Evolutionary conservation across 92 coral and sea anemone genomes (phyloP), one percentile per base, ranked within the genome.

Genomic region (Heliopora coerulea): DNA sequence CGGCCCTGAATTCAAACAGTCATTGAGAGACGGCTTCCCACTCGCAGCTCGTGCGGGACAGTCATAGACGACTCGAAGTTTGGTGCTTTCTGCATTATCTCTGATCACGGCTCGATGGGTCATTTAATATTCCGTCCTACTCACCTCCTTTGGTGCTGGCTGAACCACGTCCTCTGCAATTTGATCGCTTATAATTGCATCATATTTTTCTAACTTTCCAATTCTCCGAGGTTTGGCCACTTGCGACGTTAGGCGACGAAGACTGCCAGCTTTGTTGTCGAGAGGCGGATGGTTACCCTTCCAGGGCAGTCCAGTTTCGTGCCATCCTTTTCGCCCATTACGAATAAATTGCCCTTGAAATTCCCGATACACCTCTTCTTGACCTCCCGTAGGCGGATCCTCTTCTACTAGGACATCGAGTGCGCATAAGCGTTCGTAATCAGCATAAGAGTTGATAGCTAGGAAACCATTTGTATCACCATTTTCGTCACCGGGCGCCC

Each of bases 271-370:
- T 19, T 31, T 13, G 29, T 69, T 69, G 61, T 50, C 17, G 14
- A 21, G 67, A 19, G 44, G 42, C 3, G 82, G 75, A 56, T 73
- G 85, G 31, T 81, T 56, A 6, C 85, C 74, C n/a, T n/a, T n/a
- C n/a, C n/a, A n/a, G n/a, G n/a, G n/a, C n/a, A n/a, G n/a, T n/a
- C n/a, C n/a, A n/a, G 78, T 82, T 30, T 75, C 81, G 49, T 81
- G 74, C 85, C 85, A 81, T 7, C 81, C 85, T 42, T 64, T 62
- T n/a, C 30, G 32, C 5, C 44, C 50, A 17, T 75, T 27, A 21
- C 86, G 64, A 11, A 78, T 27, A 19, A 82, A 48, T 46, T 82
- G 79, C 25, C 76, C 74, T 2, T 77, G 73, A 68, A 82, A 68
- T 56, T 77, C 86, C 49, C 49, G 62, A 27, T 68, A 66, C 23